Percentiles rank a stretch among this genome's conserved stretches.
Conservation (phyloP, 2,888 invertebrate species). For the Pegoplata infirma region DNA sequence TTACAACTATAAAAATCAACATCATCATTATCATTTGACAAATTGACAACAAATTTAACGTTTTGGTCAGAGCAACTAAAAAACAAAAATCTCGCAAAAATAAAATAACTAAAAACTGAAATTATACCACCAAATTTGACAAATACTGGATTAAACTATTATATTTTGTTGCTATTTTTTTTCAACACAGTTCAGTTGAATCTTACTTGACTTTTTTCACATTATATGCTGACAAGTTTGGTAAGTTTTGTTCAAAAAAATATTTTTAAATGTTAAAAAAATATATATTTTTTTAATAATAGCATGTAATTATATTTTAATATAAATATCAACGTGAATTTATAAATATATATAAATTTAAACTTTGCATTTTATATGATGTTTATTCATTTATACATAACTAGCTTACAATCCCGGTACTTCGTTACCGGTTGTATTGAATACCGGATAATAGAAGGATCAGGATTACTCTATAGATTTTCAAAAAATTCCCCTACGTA, state of each 20-base stretch:
- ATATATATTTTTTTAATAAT: constrained; percentile 21
- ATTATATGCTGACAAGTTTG: constrained; percentile 60
- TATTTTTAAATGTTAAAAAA: neutral
- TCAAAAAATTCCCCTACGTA: no score
- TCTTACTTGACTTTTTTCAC: constrained; percentile 21
- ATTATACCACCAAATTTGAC: constrained; percentile 38
- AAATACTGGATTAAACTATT: constrained; percentile 39
- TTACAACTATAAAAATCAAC: constrained; percentile 24
- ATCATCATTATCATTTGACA: constrained; percentile 50
- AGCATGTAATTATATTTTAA: constrained; percentile 26
- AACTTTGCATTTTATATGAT: neutral
- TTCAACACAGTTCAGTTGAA: neutral
- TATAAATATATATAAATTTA: neutral
- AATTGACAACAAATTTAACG: constrained; percentile 42
- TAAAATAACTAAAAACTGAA: neutral
- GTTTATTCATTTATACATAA: neutral
- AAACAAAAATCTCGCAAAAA: neutral
- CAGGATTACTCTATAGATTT: no score
- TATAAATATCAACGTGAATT: neutral
- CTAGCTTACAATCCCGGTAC: no score
- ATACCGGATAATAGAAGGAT: no score
- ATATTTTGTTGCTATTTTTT: neutral
- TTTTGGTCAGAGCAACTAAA: constrained; percentile 14
- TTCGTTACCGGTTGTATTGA: no score
- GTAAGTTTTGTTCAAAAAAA: constrained; percentile 43